Conservation (phyloP, 37 sponge, comb jelly and placozoan species). For the Crambe crambe region DNA sequence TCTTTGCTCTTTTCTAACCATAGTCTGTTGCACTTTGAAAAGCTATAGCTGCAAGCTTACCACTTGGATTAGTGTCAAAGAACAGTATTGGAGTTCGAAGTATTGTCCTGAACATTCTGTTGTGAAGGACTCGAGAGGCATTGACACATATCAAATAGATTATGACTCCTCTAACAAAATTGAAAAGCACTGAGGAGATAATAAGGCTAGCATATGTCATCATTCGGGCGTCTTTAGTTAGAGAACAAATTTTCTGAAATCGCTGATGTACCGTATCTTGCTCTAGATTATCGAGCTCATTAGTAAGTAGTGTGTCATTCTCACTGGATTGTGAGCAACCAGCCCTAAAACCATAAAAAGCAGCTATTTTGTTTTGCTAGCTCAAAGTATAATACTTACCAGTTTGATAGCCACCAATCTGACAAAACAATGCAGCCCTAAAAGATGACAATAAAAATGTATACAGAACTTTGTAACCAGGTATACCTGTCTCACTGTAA, state of each 20-base stretch:
- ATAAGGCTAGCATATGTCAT: neutral
- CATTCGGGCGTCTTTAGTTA: neutral
- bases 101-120: conserved; percentile 59
- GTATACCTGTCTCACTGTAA: too few relatives aligned
- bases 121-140: conserved; percentile 69
- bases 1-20: neutral
- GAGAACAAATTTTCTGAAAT: neutral
- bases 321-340: too few relatives aligned
- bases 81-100: conserved; percentile 74
- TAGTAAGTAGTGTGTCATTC: neutral
- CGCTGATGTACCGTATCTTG: neutral
- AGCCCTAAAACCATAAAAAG: neutral
- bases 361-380: neutral
- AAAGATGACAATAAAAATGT: neutral
- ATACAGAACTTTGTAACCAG: too few relatives aligned
- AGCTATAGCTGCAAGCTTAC: too few relatives aligned
- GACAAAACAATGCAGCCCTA: conserved; percentile 9
- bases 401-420: conserved; percentile 62
- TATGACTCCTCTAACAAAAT: conserved; percentile 9
- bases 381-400: conserved; percentile 23
- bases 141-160: conserved; percentile 43
- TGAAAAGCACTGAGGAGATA: neutral
- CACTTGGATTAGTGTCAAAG: conserved; percentile 85
- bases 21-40: too few relatives aligned
- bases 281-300: neutral